These are phyloP conservation scores for Stenurella melanura DNA, from an alignment of 2,888 invertebrate genomes.

Conservation along the genomic window DNA sequence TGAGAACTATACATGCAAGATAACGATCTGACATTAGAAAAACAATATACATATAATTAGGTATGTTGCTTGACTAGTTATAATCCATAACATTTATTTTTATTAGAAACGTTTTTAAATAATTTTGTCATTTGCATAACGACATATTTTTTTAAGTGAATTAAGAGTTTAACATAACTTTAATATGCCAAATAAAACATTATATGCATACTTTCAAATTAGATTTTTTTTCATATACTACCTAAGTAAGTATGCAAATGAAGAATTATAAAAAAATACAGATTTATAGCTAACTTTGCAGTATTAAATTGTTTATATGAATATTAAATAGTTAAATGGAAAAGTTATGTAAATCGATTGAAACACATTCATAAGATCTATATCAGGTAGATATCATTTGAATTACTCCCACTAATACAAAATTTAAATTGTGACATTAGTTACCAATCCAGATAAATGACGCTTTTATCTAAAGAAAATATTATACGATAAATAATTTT, in stretches of 20 bases:
- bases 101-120: not conserved
- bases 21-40: not conserved
- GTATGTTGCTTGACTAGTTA: not conserved
- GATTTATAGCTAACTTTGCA: slow-evolving; percentile 25
- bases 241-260: slow-evolving; percentile 38
- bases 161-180: slow-evolving; percentile 35
- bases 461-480: too few species aligned
- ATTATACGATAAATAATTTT: too few species aligned
- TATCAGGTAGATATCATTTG: slow-evolving; percentile 13
- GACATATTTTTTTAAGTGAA: slow-evolving; percentile 30
- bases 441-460: not conserved
- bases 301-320: slow-evolving; percentile 31
- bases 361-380: slow-evolving; percentile 14
- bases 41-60: slow-evolving; percentile 17
- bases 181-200: slow-evolving; percentile 36
- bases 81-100: slow-evolving; percentile 10
- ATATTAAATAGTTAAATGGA: slow-evolving; percentile 35
- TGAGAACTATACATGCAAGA: slow-evolving; percentile 5
- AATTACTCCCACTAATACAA: not conserved
- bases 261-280: slow-evolving; percentile 16
- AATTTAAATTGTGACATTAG: not conserved
- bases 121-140: slow-evolving; percentile 28
- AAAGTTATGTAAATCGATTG: slow-evolving; percentile 34
- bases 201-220: slow-evolving; percentile 30
- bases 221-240: slow-evolving; percentile 24